Base-by-base conservation (phyloP, 2,113 vertebrate genomes). In the Tachycineta bicolor region DNA sequence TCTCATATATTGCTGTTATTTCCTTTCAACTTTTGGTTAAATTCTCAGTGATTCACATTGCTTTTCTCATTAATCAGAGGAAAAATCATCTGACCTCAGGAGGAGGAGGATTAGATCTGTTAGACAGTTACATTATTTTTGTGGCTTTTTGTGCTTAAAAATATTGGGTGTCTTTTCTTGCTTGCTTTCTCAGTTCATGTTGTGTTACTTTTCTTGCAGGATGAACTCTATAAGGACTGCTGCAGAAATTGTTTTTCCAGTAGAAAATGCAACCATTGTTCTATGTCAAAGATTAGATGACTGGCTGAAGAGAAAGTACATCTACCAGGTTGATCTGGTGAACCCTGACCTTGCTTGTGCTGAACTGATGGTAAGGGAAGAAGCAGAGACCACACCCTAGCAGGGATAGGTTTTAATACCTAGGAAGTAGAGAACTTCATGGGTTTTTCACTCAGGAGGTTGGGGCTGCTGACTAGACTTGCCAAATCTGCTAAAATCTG, bases 221-320 rank as follows among this genome's bases (percentile, higher is more conserved):
- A 89, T 98, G 85, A 95, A 96, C 62, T 99, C 98, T 29, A 96
- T 99, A 65, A 98, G 97, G 47, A 93, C 94, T 8, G 98, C 98
- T 14, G 97, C 99, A 83, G 96, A 98, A 64, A 97, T 98, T 65
- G 97, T 99, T 16, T 96, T 97, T 60, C 98, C 98, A 19, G 96
- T 98, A 33, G 98, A 99, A 97, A 97, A 98, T 50, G 97, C 98
- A 86, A 98, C 98, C 26, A 78, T 97, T 63, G 90, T 97, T 70
- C 98, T 99, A 44, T 97, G 97, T 15, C 97, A 97, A 63, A 97
- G 90, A 3, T 97, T 96, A 4, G 97, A 99, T 74, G 95, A 98
- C 65, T 96, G 86, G 6, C 98, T 98, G 93, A 97, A 97, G 89
- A 97, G 98, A 34, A 97, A 98, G 50, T 97, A 98, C 55, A 96